Evolutionary conservation across 2,797 vertebrate species (phyloP).

Genomic region (Knipowitschia caucasica): DNA sequence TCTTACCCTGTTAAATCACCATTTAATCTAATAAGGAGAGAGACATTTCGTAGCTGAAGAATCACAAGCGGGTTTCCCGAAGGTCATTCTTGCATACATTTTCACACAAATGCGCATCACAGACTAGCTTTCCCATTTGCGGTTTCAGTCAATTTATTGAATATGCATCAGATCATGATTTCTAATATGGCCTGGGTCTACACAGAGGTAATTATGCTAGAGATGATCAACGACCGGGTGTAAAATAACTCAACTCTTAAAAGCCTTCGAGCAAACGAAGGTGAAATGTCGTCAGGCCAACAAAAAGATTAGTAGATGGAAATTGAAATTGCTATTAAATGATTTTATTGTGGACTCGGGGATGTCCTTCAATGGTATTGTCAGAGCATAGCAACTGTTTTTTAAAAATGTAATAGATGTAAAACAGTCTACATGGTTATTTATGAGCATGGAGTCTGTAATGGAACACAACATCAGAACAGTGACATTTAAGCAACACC

Average conservation of each 20-base stretch:
- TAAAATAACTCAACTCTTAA: conserved; percentile 64
- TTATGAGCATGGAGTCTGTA: too few relatives aligned
- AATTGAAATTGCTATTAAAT: too few relatives aligned
- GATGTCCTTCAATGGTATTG: too few relatives aligned
- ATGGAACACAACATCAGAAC: too few relatives aligned
- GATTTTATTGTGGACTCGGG: too few relatives aligned
- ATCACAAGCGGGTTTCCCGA: conserved; percentile 19
- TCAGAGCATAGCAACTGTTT: too few relatives aligned
- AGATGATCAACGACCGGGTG: conserved; percentile 50
- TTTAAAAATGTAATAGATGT: too few relatives aligned
- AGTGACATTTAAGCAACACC: too few relatives aligned
- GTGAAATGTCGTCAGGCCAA: conserved; percentile 38
- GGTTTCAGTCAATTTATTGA: conserved; percentile 59
- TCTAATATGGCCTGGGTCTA: conserved; percentile 31
- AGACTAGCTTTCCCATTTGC: conserved; percentile 30
- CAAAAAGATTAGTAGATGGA: conserved; percentile 35
- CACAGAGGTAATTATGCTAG: conserved; percentile 64
- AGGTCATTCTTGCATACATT: conserved; percentile 48
- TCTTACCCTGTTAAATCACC: neutral
- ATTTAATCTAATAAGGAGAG: neutral
- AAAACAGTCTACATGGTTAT: too few relatives aligned
- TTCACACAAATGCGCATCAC: conserved; percentile 34
- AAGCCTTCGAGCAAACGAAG: conserved; percentile 44
- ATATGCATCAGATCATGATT: conserved; percentile 59
- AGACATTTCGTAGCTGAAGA: conserved; percentile 1